Conservation (phyloP, 2,113 vertebrate genomes). For the Nesogale talazaci region DNA sequence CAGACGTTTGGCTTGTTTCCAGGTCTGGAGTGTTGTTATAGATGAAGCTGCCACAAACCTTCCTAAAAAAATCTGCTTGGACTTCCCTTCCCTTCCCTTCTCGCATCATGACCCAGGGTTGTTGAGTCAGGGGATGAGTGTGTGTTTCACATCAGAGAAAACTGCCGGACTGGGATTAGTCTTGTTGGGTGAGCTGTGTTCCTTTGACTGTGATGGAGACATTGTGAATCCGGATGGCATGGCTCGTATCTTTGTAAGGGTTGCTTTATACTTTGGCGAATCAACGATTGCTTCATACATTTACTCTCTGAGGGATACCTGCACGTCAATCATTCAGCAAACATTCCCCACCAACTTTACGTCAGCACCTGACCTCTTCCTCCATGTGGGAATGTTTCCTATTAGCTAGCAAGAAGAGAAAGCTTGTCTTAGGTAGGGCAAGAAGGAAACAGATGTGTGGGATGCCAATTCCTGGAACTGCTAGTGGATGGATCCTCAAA, state of each 20-base stretch:
- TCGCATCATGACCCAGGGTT: background rate
- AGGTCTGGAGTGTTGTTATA: background rate
- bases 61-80: background rate
- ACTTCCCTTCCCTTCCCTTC: background rate
- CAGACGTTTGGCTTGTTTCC: background rate
- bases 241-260: background rate
- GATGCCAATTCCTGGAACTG: background rate
- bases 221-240: background rate
- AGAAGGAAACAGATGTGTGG: background rate
- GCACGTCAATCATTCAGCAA: background rate
- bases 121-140: background rate
- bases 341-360: background rate
- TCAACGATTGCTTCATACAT: background rate
- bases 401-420: background rate
- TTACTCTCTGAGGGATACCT: background rate
- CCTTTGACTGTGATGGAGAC: background rate
- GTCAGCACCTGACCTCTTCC: background rate
- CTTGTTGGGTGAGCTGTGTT: background rate
- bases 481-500: background rate
- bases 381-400: background rate
- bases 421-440: background rate
- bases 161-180: background rate
- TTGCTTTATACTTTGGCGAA: constrained; percentile 1
- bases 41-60: background rate
- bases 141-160: background rate